Evolutionary conservation across 2,113 vertebrate species (phyloP).

Genomic region (Lepisosteus oculatus): DNA sequence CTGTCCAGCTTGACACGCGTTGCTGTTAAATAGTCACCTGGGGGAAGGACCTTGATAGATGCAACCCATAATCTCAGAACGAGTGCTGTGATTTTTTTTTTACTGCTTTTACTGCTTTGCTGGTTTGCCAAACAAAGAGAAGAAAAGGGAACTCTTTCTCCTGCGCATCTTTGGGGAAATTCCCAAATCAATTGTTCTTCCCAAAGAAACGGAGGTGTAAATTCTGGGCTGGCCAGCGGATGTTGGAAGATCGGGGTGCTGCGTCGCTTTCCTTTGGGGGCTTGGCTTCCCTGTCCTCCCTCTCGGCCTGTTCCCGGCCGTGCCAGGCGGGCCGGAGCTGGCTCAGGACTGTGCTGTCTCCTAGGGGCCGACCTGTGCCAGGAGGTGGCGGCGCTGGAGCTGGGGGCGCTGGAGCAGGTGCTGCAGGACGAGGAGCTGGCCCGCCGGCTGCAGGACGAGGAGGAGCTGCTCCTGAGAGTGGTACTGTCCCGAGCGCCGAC

Average conservation of each 20-base stretch:
- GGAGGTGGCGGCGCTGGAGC: conserved; percentile 38
- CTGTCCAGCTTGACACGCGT: no score
- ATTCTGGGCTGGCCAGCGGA: conserved; percentile 13
- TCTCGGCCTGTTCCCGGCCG: conserved; percentile 19
- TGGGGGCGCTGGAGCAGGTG: conserved; percentile 59
- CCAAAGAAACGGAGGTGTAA: no score
- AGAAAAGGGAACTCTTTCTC: no score
- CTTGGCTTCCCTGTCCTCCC: background rate
- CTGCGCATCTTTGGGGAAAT: no score
- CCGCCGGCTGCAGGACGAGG: conserved; percentile 56
- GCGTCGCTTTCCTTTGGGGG: background rate
- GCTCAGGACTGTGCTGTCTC: background rate
- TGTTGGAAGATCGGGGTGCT: background rate
- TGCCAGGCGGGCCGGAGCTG: conserved; percentile 8
- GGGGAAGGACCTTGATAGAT: no score
- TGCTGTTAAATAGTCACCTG: no score
- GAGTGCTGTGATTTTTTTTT: no score
- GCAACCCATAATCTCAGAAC: no score
- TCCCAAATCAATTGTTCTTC: no score
- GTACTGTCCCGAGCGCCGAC: conserved; percentile 18
- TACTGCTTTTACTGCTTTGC: no score
- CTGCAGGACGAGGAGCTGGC: conserved; percentile 62
- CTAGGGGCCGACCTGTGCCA: conserved; percentile 3
- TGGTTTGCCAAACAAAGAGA: no score
- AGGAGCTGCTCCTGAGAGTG: conserved; percentile 41